Percentiles rank a stretch among this genome's conserved stretches.
Evolutionary conservation across 1,140 invertebrate species (phyloP).

Genomic region (Hydropsyche tenuis): DNA sequence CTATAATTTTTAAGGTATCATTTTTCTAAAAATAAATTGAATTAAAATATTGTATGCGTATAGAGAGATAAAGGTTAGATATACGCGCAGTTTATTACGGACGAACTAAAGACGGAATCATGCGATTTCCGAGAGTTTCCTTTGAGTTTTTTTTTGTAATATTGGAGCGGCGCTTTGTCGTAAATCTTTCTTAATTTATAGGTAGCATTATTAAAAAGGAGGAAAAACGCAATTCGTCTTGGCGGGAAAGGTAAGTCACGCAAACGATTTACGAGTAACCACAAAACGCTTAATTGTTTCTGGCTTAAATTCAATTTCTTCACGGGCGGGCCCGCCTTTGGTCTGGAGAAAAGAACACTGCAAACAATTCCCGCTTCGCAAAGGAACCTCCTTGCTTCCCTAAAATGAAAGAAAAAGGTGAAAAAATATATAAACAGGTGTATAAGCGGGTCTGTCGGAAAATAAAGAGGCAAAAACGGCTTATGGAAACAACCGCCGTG

Average conservation of each 20-base stretch:
- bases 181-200: conserved; percentile 46
- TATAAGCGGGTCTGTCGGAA: too few relatives aligned
- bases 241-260: conserved; percentile 35
- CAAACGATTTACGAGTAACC: conserved; percentile 44
- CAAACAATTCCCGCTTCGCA: conserved; percentile 21
- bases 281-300: conserved; percentile 43
- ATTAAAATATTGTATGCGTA: too few relatives aligned
- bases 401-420: neutral
- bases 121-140: conserved; percentile 12
- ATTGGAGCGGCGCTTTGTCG: conserved; percentile 15
- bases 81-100: too few relatives aligned
- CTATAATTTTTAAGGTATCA: too few relatives aligned
- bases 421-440: neutral
- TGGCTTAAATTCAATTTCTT: conserved; percentile 42
- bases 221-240: conserved; percentile 42
- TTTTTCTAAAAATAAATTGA: too few relatives aligned
- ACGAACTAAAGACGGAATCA: neutral
- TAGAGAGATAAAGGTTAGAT: too few relatives aligned
- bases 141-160: neutral
- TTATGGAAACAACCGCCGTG: conserved; percentile 4
- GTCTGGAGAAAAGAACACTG: neutral
- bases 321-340: conserved; percentile 9
- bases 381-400: neutral
- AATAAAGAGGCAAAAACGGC: conserved; percentile 3
- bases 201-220: conserved; percentile 46